Evolutionary conservation across 2,888 invertebrate species (phyloP), one percentile per base, ranked within the genome.

Genomic region (Dynastes grantii): DNA sequence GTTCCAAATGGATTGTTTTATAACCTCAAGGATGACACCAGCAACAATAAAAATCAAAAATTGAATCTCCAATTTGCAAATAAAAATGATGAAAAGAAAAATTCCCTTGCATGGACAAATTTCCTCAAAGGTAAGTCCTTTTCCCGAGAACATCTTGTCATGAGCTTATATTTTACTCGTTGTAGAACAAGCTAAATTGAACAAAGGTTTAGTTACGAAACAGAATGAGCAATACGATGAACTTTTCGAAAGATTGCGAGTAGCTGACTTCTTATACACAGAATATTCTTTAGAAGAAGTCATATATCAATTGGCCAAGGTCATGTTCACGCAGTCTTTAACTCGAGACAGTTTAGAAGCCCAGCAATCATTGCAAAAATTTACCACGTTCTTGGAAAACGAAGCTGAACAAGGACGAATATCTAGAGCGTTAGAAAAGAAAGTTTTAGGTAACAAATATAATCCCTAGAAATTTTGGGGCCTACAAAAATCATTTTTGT

Each of bases 221-320:
- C 61, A 40, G 3, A 63, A 63, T 27, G 73, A 63, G 11, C 71
- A 73, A 49, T 79, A 79, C 85, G 93, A 94, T 83, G 94, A 94
- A 83, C 90, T 93, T 84, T 89, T 93, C 86, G 94, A 94, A 80
- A 91, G 93, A 80, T 89, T 94, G 81, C 92, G 92, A 84, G 91
- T 94, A 0, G 93, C 94, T 0, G 94, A 94, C 84, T 92, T 92
- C 76, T 90, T 94, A 6, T 94, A 94, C 89, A 94, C 94, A 0
- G 55, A 16, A 6, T 94, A 94, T 85, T 93, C 94, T 0, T 89
- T 95, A 77, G 95, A 95, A 87, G 95, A 95, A 88, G 93, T 95
- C 27, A 94, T 95, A 81, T 95, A 95, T 86, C 95, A 95, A 84
- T 89, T 95, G 71, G 95, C 95, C 29, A 95, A 95, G 90, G 94